These are phyloP conservation scores for Lissonota sp. DNA, from an alignment of 2,888 invertebrate species.

Conservation along the genomic window DNA sequence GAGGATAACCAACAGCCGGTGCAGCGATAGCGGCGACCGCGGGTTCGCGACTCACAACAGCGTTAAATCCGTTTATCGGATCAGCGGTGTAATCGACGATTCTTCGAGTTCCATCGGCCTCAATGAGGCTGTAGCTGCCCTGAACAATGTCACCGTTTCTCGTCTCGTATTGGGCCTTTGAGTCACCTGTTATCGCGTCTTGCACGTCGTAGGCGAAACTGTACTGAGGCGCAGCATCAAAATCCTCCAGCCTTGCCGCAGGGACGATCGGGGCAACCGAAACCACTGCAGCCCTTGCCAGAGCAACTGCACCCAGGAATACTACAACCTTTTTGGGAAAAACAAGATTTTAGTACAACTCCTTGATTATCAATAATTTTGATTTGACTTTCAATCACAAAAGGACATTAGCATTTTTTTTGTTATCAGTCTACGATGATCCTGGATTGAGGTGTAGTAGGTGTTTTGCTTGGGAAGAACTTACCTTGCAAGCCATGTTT, in stretches of 20 bases:
- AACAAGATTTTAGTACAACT: too few species aligned
- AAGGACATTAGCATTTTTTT: neutral
- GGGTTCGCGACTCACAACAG: slow-evolving; percentile 81
- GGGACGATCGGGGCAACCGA: slow-evolving; percentile 67
- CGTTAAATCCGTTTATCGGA: slow-evolving; percentile 79
- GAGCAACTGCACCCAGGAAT: slow-evolving; percentile 80
- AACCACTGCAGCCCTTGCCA: slow-evolving; percentile 84
- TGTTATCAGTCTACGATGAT: too few species aligned
- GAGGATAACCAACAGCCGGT: slow-evolving; percentile 77
- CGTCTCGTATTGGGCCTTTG: slow-evolving; percentile 79
- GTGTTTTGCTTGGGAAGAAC: slow-evolving; percentile 18
- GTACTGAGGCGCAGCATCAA: slow-evolving; percentile 78
- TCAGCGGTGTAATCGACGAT: slow-evolving; percentile 80
- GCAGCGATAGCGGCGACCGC: slow-evolving; percentile 66
- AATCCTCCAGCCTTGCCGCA: slow-evolving; percentile 75
- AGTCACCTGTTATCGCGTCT: slow-evolving; percentile 78
- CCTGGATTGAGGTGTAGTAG: too few species aligned
- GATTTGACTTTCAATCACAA: neutral
- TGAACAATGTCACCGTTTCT: slow-evolving; percentile 78
- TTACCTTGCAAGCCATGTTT: slow-evolving; percentile 79
- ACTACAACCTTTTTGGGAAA: slow-evolving; percentile 76
- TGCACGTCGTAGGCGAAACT: slow-evolving; percentile 80
- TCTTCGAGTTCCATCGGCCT: slow-evolving; percentile 79
- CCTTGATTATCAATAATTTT: too few species aligned
- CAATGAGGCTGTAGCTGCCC: slow-evolving; percentile 80